Evolutionary conservation across 2,797 vertebrate species (phyloP).

Genomic region (Lepilemur septentrionalis): DNA sequence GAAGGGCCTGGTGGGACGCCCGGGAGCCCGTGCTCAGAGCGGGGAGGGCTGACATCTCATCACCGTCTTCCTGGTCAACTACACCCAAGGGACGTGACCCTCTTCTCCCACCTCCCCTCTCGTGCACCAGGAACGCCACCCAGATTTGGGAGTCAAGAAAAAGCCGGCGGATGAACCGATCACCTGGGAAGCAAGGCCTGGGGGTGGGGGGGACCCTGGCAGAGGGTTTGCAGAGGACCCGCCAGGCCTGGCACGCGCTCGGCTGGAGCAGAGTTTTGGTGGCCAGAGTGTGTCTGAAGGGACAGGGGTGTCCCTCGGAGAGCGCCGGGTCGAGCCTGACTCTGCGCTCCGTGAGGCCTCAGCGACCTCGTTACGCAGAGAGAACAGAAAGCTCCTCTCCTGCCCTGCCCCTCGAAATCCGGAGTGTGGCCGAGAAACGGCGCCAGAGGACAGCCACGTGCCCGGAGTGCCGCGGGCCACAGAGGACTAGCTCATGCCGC

Average conservation of each 20-base stretch:
- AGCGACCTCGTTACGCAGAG: not conserved
- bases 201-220: not conserved
- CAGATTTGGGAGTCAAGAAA: not conserved
- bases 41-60: not conserved
- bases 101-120: not conserved
- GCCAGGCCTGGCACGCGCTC: not conserved
- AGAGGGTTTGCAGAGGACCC: not conserved
- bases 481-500: not conserved
- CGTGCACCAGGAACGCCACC: not conserved
- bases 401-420: not conserved
- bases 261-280: not conserved
- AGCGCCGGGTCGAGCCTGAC: fast-evolving
- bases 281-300: not conserved
- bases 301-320: fast-evolving
- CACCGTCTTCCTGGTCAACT: not conserved
- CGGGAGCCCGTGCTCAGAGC: fast-evolving
- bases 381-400: not conserved
- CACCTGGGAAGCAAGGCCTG: not conserved
- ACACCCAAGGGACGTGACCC: not conserved
- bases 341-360: not conserved
- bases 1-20: not conserved
- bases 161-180: not conserved
- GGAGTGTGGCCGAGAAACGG: fast-evolving
- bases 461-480: not conserved
- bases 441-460: not conserved